phyloP scores from a whole-genome alignment of 2,797 vertebrate species.

The Rhinichthys osculus region DNA sequence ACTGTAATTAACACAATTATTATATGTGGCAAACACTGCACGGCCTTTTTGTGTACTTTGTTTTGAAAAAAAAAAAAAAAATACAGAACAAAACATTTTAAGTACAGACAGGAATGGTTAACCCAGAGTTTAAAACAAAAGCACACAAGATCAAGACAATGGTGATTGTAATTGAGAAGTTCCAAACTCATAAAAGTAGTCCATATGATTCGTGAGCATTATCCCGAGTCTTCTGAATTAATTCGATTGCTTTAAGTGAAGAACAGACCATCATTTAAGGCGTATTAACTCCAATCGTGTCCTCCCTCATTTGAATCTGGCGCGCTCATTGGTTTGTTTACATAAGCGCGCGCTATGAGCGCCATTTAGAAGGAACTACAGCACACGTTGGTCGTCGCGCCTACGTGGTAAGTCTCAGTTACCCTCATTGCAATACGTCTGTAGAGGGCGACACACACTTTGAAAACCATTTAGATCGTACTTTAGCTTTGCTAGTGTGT shows the following conservation, averaged over 20 bases:
- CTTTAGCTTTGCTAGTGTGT: neutral
- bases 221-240: neutral
- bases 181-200: no score
- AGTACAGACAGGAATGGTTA: no score
- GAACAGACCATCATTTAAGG: neutral
- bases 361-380: neutral
- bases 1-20: no score
- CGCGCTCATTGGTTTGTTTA: neutral
- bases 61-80: no score
- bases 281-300: neutral
- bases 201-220: no score
- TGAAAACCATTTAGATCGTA: neutral
- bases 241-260: neutral
- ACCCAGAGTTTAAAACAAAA: no score
- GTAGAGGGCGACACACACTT: neutral
- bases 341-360: neutral
- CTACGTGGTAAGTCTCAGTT: neutral
- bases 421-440: no score
- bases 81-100: no score
- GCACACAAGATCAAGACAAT: no score
- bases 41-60: no score
- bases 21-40: no score
- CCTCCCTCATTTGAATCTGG: neutral
- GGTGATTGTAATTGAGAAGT: no score
- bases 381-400: neutral